These are phyloP conservation scores for Antrozous pallidus DNA, from an alignment of 2,797 vertebrate species.

Conservation along the genomic window DNA sequence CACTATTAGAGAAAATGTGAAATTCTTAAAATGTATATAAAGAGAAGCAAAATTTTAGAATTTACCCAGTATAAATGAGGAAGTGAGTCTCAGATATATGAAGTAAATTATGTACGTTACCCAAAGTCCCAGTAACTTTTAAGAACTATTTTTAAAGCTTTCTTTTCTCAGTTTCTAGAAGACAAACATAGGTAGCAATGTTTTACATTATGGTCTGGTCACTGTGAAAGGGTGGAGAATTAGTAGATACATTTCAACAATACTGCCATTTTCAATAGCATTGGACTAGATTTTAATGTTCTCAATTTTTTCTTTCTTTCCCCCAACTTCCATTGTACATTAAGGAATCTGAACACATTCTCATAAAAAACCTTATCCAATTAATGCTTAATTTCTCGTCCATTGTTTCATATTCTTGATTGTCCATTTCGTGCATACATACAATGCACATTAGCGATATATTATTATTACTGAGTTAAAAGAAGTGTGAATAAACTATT, in stretches of 20 bases:
- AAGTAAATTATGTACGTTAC: background rate
- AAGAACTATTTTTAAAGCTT: background rate
- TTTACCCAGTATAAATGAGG: background rate
- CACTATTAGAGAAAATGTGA: background rate
- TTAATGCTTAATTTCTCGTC: background rate
- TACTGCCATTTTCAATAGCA: background rate
- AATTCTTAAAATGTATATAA: background rate
- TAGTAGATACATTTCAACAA: background rate
- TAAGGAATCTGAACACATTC: conserved; percentile 9
- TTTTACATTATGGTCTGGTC: background rate
- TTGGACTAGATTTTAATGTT: background rate
- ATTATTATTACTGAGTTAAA: background rate
- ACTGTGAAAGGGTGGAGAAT: background rate
- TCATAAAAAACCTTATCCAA: background rate
- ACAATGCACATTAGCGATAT: background rate
- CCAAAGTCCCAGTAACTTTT: background rate
- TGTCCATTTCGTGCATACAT: background rate
- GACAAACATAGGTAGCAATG: background rate
- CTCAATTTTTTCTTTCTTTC: background rate
- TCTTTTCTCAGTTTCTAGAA: background rate
- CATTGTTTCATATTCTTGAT: background rate
- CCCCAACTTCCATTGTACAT: background rate
- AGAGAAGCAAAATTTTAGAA: background rate
- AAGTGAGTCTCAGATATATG: background rate
- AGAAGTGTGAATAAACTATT: background rate